Conservation (phyloP, 2,113 vertebrate species). For the Sciurus niger region DNA sequence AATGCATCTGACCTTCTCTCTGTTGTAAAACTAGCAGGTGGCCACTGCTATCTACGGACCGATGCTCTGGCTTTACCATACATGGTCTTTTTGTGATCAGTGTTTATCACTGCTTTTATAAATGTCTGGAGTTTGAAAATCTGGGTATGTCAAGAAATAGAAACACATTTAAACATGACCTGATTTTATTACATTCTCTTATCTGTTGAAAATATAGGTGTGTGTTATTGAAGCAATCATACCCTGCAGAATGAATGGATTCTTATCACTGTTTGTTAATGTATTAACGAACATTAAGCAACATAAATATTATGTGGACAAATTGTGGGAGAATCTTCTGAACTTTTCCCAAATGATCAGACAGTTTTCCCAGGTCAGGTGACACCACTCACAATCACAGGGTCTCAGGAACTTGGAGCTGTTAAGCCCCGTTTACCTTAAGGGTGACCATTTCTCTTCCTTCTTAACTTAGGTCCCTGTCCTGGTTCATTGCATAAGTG, state of each 20-base stretch:
- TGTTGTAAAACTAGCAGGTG: not conserved
- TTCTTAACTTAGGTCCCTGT: not conserved
- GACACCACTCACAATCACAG: not conserved
- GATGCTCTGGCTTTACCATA: not conserved
- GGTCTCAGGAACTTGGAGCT: not conserved
- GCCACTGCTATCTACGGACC: not conserved
- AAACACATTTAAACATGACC: not conserved
- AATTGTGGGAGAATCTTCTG: not conserved
- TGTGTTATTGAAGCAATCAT: not conserved
- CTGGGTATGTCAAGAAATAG: not conserved
- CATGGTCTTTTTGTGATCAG: not conserved
- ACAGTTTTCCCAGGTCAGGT: not conserved
- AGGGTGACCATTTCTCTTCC: not conserved
- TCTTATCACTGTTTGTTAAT: not conserved
- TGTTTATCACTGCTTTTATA: not conserved
- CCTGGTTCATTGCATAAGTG: not conserved
- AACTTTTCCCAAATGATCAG: not conserved
- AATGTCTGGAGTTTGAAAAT: not conserved
- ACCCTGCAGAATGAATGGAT: not conserved
- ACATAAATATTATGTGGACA: not conserved
- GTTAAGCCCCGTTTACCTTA: not conserved
- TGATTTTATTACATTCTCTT: not conserved
- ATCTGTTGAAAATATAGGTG: not conserved
- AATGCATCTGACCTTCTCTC: not conserved
- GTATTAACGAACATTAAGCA: not conserved